Evolutionary conservation across 2,888 invertebrate genomes (phyloP).

Genomic region (Doris montereyensis): DNA sequence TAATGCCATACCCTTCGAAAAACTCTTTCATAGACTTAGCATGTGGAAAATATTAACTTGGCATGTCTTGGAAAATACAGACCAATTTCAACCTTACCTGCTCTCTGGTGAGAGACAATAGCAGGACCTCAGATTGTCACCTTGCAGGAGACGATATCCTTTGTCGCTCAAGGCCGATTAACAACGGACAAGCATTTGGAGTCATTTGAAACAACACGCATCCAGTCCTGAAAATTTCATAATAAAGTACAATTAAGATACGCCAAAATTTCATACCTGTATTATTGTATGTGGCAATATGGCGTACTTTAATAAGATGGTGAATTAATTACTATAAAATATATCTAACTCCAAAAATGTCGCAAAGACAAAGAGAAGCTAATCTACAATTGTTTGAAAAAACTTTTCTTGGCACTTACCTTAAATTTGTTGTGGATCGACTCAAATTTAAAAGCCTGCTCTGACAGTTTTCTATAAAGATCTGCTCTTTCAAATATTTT

Average conservation of each 20-base stretch:
- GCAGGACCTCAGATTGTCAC: conserved; percentile 64
- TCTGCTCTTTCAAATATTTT: conserved; percentile 70
- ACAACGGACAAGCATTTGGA: conserved; percentile 68
- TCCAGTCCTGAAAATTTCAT: conserved; percentile 62
- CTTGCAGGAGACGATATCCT: conserved; percentile 67
- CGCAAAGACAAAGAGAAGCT: too few relatives aligned
- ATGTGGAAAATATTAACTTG: too few relatives aligned
- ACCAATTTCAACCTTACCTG: conserved; percentile 57
- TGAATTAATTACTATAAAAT: too few relatives aligned
- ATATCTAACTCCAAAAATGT: not conserved
- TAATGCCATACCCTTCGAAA: too few relatives aligned
- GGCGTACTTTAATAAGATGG: too few relatives aligned
- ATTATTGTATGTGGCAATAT: too few relatives aligned
- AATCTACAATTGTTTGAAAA: not conserved
- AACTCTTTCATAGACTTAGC: too few relatives aligned
- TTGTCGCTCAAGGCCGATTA: conserved; percentile 65
- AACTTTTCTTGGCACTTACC: conserved; percentile 50
- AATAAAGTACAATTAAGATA: not conserved
- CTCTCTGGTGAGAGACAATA: conserved; percentile 58
- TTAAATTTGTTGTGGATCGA: conserved; percentile 64
- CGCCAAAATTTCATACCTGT: not conserved
- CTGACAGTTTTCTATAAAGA: conserved; percentile 57
- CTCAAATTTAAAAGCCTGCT: conserved; percentile 63
- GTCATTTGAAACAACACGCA: conserved; percentile 67
- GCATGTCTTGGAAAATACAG: too few relatives aligned